Conservation (phyloP, 2,888 invertebrate species). For the Corbicula japonica region DNA sequence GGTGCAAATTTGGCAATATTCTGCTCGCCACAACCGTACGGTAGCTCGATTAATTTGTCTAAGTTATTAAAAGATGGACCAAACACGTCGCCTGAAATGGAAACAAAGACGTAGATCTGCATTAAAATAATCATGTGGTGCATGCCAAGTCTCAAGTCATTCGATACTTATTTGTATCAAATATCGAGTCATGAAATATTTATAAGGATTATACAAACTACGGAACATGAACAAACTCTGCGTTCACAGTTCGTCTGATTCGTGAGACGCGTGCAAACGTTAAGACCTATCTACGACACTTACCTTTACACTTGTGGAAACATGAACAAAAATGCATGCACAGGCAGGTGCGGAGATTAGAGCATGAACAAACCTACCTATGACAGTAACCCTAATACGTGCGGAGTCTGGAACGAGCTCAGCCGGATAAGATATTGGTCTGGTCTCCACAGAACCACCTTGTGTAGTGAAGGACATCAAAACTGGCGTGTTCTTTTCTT, state of each 20-base stretch:
- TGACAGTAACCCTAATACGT: slow-evolving; percentile 88
- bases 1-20: slow-evolving; percentile 97
- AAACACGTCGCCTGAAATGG: slow-evolving; percentile 90
- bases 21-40: slow-evolving; percentile 96
- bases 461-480: slow-evolving; percentile 33
- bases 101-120: background rate
- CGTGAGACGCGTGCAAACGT: too few species aligned
- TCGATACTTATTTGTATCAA: too few species aligned
- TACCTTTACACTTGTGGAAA: too few species aligned
- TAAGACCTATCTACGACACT: too few species aligned
- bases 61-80: slow-evolving; percentile 93
- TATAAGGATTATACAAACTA: too few species aligned
- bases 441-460: slow-evolving; percentile 85
- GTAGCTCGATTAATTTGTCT: slow-evolving; percentile 91
- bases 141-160: too few species aligned
- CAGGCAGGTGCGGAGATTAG: too few species aligned
- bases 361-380: slow-evolving; percentile 68
- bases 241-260: too few species aligned
- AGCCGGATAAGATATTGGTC: slow-evolving; percentile 91
- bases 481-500: slow-evolving; percentile 61
- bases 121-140: too few species aligned
- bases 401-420: slow-evolving; percentile 90
- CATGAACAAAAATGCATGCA: too few species aligned
- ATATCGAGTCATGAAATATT: too few species aligned
- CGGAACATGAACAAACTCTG: too few species aligned